These are phyloP conservation scores for Agrenia bidenticulata DNA, from an alignment of 2,888 invertebrate genomes.

Conservation along the genomic window DNA sequence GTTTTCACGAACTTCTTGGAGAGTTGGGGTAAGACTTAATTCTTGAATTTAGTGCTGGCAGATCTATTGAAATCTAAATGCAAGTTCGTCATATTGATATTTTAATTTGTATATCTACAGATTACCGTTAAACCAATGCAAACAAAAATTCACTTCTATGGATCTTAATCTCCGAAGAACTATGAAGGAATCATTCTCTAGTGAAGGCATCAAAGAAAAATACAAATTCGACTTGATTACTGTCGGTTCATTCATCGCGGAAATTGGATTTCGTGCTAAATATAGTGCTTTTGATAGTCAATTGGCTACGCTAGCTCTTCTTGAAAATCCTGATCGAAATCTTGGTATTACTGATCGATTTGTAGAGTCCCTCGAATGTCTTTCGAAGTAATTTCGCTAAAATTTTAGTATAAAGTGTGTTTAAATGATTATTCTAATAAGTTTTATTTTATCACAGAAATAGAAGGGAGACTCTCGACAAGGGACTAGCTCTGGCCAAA, in stretches of 20 bases:
- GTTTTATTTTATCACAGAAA: constrained; percentile 61
- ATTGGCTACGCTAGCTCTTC: constrained; percentile 73
- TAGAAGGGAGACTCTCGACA: constrained; percentile 61
- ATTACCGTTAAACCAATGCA: constrained; percentile 80
- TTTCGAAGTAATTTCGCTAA: constrained; percentile 64
- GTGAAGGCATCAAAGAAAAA: constrained; percentile 64
- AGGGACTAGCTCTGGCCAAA: constrained; percentile 72
- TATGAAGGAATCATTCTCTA: constrained; percentile 66
- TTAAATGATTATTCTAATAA: constrained; percentile 5
- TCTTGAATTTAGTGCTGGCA: no score
- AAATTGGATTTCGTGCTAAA: constrained; percentile 77
- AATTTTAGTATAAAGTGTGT: constrained; percentile 21
- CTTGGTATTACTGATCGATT: constrained; percentile 69
- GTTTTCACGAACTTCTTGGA: constrained; percentile 78
- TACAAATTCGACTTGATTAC: constrained; percentile 71
- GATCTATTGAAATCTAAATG: not conserved
- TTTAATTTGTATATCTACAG: constrained; percentile 57
- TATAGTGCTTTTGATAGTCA: constrained; percentile 82
- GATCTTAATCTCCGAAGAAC: constrained; percentile 77
- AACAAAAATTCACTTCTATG: constrained; percentile 83
- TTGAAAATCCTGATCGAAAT: constrained; percentile 70
- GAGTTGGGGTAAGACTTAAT: constrained; percentile 79
- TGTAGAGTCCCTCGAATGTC: constrained; percentile 68
- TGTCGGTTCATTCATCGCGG: constrained; percentile 76
- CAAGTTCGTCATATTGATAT: no score